Evolutionary conservation across 92 coral and sea anemone genomes (phyloP).

Genomic region (Zoanthus solanderi): DNA sequence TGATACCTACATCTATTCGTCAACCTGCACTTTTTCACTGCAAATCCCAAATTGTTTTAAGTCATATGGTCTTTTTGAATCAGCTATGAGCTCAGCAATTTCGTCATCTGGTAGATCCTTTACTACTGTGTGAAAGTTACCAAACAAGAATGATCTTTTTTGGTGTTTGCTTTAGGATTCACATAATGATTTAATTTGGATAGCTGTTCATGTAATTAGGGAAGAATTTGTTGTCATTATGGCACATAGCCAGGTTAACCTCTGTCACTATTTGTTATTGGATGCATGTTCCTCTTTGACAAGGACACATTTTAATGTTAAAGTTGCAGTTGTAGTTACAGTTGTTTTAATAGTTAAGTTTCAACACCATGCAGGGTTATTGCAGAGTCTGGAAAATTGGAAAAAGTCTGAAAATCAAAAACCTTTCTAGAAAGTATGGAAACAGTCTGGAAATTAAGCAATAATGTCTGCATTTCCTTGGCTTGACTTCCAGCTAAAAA

Average conservation of each 20-base stretch:
- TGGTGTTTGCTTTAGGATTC: background rate
- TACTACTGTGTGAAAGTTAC: slow-evolving; percentile 62
- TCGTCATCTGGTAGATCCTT: slow-evolving; percentile 68
- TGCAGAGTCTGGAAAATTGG: slow-evolving; percentile 13
- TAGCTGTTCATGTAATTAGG: background rate
- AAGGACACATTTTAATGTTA: slow-evolving; percentile 7
- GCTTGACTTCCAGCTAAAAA: background rate
- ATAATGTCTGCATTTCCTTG: too few species aligned
- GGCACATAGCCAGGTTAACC: background rate
- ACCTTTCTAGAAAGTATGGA: slow-evolving; percentile 19
- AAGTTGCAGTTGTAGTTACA: slow-evolving; percentile 16
- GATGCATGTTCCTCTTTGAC: slow-evolving; percentile 28
- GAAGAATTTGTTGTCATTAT: background rate
- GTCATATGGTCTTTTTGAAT: slow-evolving; percentile 65
- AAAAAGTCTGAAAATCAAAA: background rate
- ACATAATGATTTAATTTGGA: slow-evolving; percentile 11
- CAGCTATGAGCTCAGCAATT: slow-evolving; percentile 60
- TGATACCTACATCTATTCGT: slow-evolving; percentile 56
- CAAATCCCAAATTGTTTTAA: slow-evolving; percentile 59
- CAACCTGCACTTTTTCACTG: slow-evolving; percentile 66
- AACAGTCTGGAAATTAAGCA: background rate
- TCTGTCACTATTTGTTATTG: slow-evolving; percentile 15
- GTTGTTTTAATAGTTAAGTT: slow-evolving; percentile 13
- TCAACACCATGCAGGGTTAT: background rate
- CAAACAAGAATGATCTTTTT: slow-evolving; percentile 17